Evolutionary conservation across 1,140 invertebrate genomes (phyloP), one percentile per base, ranked within the genome.

Genomic region (Capitella teleta): DNA sequence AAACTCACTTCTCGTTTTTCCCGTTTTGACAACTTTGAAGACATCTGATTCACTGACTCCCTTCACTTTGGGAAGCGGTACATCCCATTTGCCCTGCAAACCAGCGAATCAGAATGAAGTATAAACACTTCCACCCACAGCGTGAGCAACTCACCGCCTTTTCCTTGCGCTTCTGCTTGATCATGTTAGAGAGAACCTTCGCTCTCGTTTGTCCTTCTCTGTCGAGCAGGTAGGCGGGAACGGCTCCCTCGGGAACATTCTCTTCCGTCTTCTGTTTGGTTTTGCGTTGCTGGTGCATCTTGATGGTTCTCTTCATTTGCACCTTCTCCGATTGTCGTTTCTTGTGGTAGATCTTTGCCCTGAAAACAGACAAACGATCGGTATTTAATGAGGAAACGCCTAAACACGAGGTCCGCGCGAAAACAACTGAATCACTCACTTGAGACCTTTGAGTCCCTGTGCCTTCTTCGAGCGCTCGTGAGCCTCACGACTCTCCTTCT

Each of bases 101-200:
- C 21, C 8, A 43, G 25, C 8, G 14, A 43, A 43, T 16, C 32
- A 34, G 32, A 12, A 16, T 38, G 16, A 12, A 18, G 16, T 12
- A 34, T 34, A 34, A 16, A 34, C 10, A 1, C 10, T 16, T 34
- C 16, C 16, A 12, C 32, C 32, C 32, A 34, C 32, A 12, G 10
- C 32, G 16, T 16, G 16, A 34, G 12, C 10, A 1, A 63, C 67
- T 64, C 63, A 77, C 74, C 49, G 91, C 93, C 67, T 99, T 99
- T 73, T 99, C 95, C 74, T 98, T 98, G 1, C 96, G 79, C 73
- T 99, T 99, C 70, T 99, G 94, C 76, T 99, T 99, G 50, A 99
- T 95, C 85, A 96, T 97, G 67, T 98, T 98, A 0, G 93, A 97
- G 0, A 99, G 74, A 18, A 98, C 84, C 75, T 98, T 98, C 3